Evolutionary conservation across 2,113 vertebrate species (phyloP).

Genomic region (Cynopterus brachyotis): DNA sequence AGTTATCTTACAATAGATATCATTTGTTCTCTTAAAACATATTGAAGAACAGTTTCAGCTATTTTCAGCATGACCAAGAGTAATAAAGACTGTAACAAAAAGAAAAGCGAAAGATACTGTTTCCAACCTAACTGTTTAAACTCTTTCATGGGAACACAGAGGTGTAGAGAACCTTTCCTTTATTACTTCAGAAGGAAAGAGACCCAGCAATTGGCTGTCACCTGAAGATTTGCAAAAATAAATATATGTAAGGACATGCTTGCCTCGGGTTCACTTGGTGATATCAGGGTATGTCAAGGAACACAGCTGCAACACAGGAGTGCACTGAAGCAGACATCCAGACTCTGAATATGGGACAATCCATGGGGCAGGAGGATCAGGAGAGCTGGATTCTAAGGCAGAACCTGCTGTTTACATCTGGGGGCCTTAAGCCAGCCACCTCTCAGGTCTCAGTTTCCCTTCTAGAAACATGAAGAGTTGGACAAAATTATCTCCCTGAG

Average conservation of each 20-base stretch:
- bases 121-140: background rate
- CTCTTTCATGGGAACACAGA: background rate
- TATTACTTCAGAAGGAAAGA: slow-evolving; percentile 11
- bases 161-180: background rate
- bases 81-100: slow-evolving; percentile 24
- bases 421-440: background rate
- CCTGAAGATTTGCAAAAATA: background rate
- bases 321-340: background rate
- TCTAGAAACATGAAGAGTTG: background rate
- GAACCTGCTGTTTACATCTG: background rate
- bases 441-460: background rate
- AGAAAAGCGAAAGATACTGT: background rate
- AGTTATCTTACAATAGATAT: background rate
- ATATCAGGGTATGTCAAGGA: background rate
- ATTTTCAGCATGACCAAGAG: background rate
- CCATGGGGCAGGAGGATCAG: background rate
- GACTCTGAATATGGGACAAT: background rate
- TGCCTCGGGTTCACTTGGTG: background rate
- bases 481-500: background rate
- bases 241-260: background rate
- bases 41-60: background rate
- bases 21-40: background rate
- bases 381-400: background rate
- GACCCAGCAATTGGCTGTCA: background rate
- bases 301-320: background rate